A percentile compares a stretch with the other conserved stretches of the same genome.
phyloP scores from a whole-genome alignment of 2,888 invertebrate genomes.

The Lithosia quadra region DNA sequence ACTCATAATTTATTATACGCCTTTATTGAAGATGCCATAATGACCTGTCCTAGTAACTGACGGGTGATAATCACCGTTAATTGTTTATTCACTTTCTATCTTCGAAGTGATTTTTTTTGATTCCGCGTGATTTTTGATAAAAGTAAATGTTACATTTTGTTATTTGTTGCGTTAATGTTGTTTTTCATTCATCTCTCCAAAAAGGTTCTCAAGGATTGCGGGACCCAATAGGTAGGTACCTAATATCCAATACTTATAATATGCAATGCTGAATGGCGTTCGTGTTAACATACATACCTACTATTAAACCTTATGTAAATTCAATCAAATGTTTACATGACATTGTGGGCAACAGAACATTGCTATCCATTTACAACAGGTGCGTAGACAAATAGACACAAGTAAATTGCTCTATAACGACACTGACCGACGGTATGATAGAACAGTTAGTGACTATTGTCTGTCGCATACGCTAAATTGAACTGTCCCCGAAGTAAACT shows the following conservation, averaged over 20 bases:
- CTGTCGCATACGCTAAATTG: conserved; percentile 68
- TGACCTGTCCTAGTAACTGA: conserved; percentile 12
- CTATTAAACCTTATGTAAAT: conserved; percentile 3
- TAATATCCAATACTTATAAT: neutral
- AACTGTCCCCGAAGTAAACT: conserved; percentile 53
- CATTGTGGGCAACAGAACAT: conserved; percentile 26
- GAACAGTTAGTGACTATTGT: conserved; percentile 68
- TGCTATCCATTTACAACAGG: conserved; percentile 35
- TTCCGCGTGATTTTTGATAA: too few species aligned
- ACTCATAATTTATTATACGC: conserved; percentile 16
- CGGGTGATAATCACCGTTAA: conserved; percentile 3
- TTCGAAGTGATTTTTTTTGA: neutral
- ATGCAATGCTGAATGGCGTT: neutral
- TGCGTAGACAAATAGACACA: conserved; percentile 45
- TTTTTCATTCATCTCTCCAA: too few species aligned
- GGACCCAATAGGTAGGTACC: neutral
- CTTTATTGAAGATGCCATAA: conserved; percentile 24
- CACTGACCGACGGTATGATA: conserved; percentile 58
- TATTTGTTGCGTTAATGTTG: too few species aligned
- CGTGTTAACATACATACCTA: conserved; percentile 17
- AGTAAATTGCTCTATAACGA: conserved; percentile 52
- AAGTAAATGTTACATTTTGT: too few species aligned
- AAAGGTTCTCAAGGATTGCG: too few species aligned
- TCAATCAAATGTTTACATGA: conserved; percentile 13
- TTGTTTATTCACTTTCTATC: neutral